These are phyloP conservation scores for Atherinomorus stipes DNA, from an alignment of 2,113 vertebrate species.

Conservation along the genomic window DNA sequence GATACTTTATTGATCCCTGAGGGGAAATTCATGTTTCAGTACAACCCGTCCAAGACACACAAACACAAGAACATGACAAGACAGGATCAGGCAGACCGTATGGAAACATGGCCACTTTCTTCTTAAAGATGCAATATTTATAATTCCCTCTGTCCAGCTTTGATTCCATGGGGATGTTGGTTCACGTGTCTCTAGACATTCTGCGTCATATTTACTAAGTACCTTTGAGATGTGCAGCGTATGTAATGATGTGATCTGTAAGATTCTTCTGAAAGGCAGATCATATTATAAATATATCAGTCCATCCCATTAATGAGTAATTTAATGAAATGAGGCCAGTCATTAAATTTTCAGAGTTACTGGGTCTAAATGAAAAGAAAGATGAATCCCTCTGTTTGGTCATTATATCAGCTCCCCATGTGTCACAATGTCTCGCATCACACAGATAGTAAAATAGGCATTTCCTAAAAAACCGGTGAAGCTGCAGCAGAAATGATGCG, in stretches of 20 bases:
- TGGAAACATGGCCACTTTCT: too few relatives aligned
- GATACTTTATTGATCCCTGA: too few relatives aligned
- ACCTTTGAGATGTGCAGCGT: not conserved
- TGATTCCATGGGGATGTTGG: not conserved
- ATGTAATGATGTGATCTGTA: not conserved
- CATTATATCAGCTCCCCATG: not conserved
- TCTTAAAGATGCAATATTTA: not conserved
- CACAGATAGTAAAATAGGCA: not conserved
- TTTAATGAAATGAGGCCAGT: constrained; percentile 3
- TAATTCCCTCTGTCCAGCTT: not conserved
- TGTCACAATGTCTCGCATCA: not conserved
- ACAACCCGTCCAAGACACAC: too few relatives aligned
- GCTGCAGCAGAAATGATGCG: not conserved
- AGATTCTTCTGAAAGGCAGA: not conserved
- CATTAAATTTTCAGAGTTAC: not conserved
- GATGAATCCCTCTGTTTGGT: not conserved
- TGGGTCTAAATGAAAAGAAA: not conserved
- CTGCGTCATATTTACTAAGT: too few relatives aligned
- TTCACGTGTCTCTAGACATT: not conserved
- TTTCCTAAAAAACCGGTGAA: not conserved
- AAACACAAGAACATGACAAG: too few relatives aligned
- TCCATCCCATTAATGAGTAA: not conserved
- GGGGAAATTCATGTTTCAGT: too few relatives aligned
- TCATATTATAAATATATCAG: not conserved
- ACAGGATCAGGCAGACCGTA: too few relatives aligned